These are phyloP conservation scores for Porites australiensis DNA, from an alignment of 64 coral and sea anemone genomes.

Conservation along the genomic window DNA sequence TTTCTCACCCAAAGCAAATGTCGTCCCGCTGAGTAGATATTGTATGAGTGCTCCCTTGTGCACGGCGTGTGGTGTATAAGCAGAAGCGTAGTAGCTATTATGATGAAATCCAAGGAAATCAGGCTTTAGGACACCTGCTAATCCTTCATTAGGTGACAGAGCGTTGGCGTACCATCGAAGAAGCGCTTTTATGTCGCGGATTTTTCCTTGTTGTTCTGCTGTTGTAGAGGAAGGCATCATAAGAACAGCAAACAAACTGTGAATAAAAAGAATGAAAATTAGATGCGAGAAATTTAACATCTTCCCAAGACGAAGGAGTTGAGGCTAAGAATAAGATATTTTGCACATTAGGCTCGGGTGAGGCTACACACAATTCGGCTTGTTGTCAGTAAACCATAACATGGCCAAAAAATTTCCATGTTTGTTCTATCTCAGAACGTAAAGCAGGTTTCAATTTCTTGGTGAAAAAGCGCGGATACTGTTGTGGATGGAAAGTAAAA, in stretches of 20 bases:
- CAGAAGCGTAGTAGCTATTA: constrained; percentile 3
- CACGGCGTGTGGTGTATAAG: constrained; percentile 45
- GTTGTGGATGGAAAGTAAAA: too few relatives aligned
- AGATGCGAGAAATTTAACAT: too few relatives aligned
- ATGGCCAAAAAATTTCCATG: too few relatives aligned
- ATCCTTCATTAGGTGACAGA: neutral
- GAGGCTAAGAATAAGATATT: too few relatives aligned
- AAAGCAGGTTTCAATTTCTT: too few relatives aligned
- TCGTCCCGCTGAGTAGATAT: constrained; percentile 49
- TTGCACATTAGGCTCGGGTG: too few relatives aligned
- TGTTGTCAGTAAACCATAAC: too few relatives aligned
- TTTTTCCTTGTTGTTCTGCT: constrained; percentile 12
- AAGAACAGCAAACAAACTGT: constrained; percentile 22
- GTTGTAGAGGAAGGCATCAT: constrained; percentile 31
- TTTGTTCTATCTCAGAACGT: too few relatives aligned
- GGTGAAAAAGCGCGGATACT: too few relatives aligned
- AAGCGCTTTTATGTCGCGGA: constrained; percentile 48
- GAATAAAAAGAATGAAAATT: neutral
- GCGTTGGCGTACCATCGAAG: constrained; percentile 40
- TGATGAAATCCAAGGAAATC: constrained; percentile 59
- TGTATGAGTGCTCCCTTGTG: neutral
- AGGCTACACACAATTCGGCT: too few relatives aligned
- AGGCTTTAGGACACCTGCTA: constrained; percentile 38
- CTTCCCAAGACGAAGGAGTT: too few relatives aligned
- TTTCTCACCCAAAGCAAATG: constrained; percentile 4